phyloP scores from a whole-genome alignment of 23 tunicate genomes.

The Ciona savignyi region DNA sequence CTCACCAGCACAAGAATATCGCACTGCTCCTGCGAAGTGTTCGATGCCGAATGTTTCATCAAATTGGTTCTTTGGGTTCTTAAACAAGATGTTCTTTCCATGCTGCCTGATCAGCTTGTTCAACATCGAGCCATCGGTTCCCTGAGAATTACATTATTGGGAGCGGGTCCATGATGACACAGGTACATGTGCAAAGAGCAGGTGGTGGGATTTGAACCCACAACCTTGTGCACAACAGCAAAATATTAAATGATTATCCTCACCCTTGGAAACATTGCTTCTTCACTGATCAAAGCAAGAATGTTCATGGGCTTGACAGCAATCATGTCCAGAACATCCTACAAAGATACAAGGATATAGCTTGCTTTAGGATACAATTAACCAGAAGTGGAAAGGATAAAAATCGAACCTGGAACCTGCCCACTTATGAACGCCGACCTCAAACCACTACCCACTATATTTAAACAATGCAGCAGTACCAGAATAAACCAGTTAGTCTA shows the following conservation, averaged over 20 bases:
- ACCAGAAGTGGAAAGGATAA: too few species aligned
- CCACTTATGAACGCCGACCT: too few species aligned
- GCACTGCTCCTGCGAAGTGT: conserved; percentile 93
- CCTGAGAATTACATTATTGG: conserved; percentile 21
- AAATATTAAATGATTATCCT: too few species aligned
- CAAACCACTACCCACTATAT: too few species aligned
- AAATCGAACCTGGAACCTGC: too few species aligned
- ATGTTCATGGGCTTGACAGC: conserved; percentile 89
- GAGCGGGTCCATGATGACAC: too few species aligned
- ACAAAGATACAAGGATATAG: not conserved
- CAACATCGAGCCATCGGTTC: conserved; percentile 86
- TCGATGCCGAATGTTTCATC: conserved; percentile 81
- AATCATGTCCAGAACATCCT: conserved; percentile 97
- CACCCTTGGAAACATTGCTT: conserved; percentile 98
- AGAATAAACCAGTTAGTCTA: too few species aligned
- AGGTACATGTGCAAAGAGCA: too few species aligned
- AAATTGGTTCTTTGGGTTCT: conserved; percentile 46
- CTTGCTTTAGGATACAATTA: too few species aligned
- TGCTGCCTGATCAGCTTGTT: conserved; percentile 75
- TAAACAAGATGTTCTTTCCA: conserved; percentile 60
- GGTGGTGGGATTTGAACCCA: too few species aligned
- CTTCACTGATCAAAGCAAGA: conserved; percentile 87
- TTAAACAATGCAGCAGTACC: too few species aligned
- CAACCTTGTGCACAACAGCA: too few species aligned
- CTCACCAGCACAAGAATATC: conserved; percentile 71